A percentile compares a stretch with the other conserved stretches of the same genome.
Evolutionary conservation across 2,113 vertebrate species (phyloP).

Genomic region (Hippopotamus amphibius): DNA sequence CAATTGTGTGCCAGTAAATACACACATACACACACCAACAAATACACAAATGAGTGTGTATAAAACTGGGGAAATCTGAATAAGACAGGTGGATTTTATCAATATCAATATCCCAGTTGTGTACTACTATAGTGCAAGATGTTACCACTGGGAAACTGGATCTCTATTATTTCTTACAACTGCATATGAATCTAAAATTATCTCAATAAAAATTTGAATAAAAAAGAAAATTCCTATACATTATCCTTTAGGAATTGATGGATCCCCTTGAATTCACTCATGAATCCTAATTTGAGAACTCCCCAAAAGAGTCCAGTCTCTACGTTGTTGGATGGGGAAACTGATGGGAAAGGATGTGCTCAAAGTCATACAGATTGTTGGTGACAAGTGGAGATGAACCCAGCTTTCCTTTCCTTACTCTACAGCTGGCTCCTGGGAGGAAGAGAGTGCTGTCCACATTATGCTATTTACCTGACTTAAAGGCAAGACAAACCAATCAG

Average conservation of each 20-base stretch:
- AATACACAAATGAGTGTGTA: not conserved
- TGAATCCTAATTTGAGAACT: not conserved
- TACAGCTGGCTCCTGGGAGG: not conserved
- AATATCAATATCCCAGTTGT: not conserved
- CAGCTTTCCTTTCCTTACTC: not conserved
- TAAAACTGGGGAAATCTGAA: slow-evolving; percentile 27
- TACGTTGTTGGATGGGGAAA: not conserved
- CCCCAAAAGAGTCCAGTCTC: not conserved
- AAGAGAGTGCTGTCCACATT: no score
- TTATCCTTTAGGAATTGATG: not conserved
- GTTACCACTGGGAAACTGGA: not conserved
- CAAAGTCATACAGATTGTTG: not conserved
- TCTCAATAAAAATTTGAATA: not conserved
- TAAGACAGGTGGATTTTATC: not conserved
- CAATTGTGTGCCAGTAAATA: not conserved
- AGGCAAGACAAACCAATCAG: not conserved
- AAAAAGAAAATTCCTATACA: not conserved
- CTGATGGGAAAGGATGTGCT: not conserved
- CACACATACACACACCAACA: not conserved
- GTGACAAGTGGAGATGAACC: not conserved
- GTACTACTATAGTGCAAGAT: not conserved
- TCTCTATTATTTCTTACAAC: slow-evolving; percentile 43
- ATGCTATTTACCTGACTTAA: not conserved
- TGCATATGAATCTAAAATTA: slow-evolving; percentile 15
- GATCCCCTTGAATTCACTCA: not conserved